These are phyloP conservation scores for Zhuqinia jingwanae DNA, from an alignment of 2,888 invertebrate genomes.

Conservation along the genomic window DNA sequence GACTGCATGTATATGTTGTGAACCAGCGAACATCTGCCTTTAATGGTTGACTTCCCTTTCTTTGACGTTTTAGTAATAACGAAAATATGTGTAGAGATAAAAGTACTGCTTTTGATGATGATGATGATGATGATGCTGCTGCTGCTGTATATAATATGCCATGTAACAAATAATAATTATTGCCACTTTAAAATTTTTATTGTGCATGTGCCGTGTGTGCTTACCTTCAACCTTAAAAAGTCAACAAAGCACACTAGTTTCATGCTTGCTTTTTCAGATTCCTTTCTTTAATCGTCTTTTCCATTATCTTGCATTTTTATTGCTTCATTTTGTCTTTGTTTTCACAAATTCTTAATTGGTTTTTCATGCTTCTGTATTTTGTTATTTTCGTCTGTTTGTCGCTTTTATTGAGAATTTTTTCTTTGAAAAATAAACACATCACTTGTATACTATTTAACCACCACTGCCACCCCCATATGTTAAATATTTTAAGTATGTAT, in stretches of 20 bases:
- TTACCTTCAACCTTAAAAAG: constrained; percentile 15
- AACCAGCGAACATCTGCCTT: constrained; percentile 64
- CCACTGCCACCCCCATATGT: too few relatives aligned
- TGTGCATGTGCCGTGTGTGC: neutral
- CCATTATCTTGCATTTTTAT: constrained; percentile 21
- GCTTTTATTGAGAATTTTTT: neutral
- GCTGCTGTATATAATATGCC: neutral
- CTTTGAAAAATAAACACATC: too few relatives aligned
- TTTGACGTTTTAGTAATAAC: constrained; percentile 4
- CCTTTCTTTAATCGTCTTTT: constrained; percentile 8
- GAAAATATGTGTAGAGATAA: constrained; percentile 6
- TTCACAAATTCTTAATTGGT: constrained; percentile 16
- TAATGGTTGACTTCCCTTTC: constrained; percentile 67
- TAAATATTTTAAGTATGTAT: too few relatives aligned
- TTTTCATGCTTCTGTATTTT: constrained; percentile 25
- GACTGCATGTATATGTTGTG: too few relatives aligned
- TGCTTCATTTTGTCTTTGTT: constrained; percentile 20
- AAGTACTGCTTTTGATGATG: neutral
- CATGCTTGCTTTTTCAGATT: neutral
- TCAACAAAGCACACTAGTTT: neutral
- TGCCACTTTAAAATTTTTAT: constrained; percentile 12
- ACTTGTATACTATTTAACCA: too few relatives aligned
- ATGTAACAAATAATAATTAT: neutral
- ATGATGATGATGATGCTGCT: too few relatives aligned
- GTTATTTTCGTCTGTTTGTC: neutral